A percentile compares a stretch with the other conserved stretches of the same genome.
phyloP scores from a whole-genome alignment of 2,888 invertebrate species.

The Barypeithes pellucidus region DNA sequence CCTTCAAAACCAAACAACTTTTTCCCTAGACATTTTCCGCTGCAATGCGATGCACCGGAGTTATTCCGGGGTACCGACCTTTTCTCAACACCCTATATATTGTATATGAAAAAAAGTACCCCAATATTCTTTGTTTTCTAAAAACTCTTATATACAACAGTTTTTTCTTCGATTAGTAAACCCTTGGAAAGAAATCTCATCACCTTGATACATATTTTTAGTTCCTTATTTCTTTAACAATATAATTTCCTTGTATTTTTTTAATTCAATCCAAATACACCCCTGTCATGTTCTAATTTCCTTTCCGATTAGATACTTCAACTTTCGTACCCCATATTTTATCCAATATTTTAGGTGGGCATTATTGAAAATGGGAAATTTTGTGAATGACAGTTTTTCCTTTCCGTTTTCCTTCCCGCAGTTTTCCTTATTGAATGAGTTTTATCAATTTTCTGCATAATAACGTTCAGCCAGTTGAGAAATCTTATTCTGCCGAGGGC shows the following conservation, averaged over 20 bases:
- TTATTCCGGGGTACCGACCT: too few relatives aligned
- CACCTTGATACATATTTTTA: too few relatives aligned
- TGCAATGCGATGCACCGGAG: too few relatives aligned
- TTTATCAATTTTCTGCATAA: conserved; percentile 3
- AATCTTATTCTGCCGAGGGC: background rate
- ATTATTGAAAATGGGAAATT: conserved; percentile 8
- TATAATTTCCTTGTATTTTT: background rate
- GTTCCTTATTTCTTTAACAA: background rate
- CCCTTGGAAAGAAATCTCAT: too few relatives aligned
- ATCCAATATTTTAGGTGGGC: background rate
- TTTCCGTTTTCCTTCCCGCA: background rate
- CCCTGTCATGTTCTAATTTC: background rate
- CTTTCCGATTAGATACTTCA: background rate
- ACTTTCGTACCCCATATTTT: background rate
- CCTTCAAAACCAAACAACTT: too few relatives aligned
- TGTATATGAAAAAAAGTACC: too few relatives aligned
- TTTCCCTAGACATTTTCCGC: too few relatives aligned
- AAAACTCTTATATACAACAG: too few relatives aligned
- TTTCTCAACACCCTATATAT: too few relatives aligned
- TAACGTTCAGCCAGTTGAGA: background rate
- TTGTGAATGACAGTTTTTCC: background rate
- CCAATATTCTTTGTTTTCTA: too few relatives aligned
- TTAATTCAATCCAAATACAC: background rate
- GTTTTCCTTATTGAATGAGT: conserved; percentile 12
- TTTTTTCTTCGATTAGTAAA: too few relatives aligned